Conservation (phyloP, 2,113 vertebrate species). For the Pterocles gutturalis region DNA sequence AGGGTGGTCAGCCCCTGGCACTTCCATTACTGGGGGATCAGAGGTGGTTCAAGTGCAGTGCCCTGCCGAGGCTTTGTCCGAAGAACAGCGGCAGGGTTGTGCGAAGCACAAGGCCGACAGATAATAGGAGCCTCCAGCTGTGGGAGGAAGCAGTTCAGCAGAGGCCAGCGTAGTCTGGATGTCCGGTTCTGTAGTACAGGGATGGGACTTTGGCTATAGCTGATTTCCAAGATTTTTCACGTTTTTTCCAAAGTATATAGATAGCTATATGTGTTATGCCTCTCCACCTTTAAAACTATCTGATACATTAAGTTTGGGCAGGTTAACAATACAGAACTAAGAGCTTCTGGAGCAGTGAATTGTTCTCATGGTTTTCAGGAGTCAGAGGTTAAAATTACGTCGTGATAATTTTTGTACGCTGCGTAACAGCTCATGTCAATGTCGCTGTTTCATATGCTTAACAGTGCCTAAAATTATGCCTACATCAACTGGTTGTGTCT, state of each 20-base stretch:
- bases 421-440: rapidly evolving
- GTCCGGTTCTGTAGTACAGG: background rate
- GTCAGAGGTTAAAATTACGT: background rate
- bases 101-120: background rate
- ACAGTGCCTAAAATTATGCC: background rate
- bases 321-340: background rate
- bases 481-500: background rate
- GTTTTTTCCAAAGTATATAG: rapidly evolving
- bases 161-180: background rate
- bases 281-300: background rate
- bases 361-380: background rate
- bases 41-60: background rate
- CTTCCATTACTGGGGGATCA: rapidly evolving
- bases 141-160: background rate
- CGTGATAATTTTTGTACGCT: background rate
- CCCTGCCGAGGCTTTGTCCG: background rate
- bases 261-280: background rate
- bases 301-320: background rate
- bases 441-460: background rate
- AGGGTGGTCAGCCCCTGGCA: background rate
- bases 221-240: background rate
- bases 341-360: background rate
- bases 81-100: background rate
- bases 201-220: background rate
- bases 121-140: background rate